Base-by-base conservation (phyloP, 2,113 vertebrate species). In the Phalacrocorax pelagicus region DNA sequence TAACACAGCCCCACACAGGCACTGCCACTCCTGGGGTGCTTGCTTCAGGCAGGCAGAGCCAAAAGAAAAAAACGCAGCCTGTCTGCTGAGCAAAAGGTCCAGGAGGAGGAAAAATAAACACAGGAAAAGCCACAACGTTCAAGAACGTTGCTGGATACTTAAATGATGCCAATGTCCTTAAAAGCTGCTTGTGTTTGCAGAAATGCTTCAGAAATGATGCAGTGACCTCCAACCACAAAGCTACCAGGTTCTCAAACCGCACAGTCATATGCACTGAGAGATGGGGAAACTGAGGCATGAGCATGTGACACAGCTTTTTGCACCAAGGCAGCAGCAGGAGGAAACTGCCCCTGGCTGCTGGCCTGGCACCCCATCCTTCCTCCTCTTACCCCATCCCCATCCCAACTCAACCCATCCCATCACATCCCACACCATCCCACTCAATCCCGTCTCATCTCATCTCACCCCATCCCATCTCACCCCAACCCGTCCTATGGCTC, bases 51-150 rank as follows among this genome's bases (percentile, higher is more conserved):
- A 88, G n/a, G 29, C 62, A 86, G 58, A 82, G 40, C 40, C 42
- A 67, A 51, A 81, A 38, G 12, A 18, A 69, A 77, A 84, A 86
- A 61, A 3, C 1, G 1, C 85, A 58, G 80, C 42, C 30, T 69
- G 71, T 77, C 42, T 91, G 67, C 63, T 90, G n/a, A 77, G 46
- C 49, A 58, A 86, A 82, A 73, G 15, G 74, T 81, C 78, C 46
- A 86, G 42, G 46, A 92, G 85, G 51, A 86, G 71, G n/a, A 36
- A 92, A 96, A 90, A 69, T 55, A 95, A 94, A 90, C 93, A 94
- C 61, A 91, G 73, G 57, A 81, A 93, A 94, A 96, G 62, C 90
- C 71, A 70, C 85, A 81, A 40, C 6, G 4, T 79, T 86, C 27
- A 63, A 77, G 81, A 88, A 67, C 51, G 4, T 63, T 1, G 3